Percentiles rank a stretch among this genome's conserved stretches.
Evolutionary conservation across 2,797 vertebrate genomes (phyloP).

Genomic region (Lutra lutra): DNA sequence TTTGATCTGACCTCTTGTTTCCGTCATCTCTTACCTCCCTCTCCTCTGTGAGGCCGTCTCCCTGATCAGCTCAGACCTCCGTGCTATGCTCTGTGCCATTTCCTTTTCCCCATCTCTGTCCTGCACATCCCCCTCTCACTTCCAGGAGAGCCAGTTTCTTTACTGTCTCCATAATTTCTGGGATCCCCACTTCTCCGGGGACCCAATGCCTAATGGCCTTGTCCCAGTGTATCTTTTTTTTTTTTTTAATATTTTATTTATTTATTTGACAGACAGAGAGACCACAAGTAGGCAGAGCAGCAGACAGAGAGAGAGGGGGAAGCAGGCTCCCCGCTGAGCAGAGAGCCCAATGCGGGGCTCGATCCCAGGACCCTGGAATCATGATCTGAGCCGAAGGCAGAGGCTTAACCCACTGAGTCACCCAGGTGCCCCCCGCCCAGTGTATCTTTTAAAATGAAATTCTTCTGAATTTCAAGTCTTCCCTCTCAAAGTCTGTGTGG

Average conservation of each 20-base stretch:
- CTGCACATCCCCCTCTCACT: background rate
- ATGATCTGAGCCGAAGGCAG: too few species aligned
- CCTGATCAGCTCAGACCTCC: background rate
- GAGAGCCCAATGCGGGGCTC: too few species aligned
- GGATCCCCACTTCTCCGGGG: background rate
- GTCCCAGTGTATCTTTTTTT: background rate
- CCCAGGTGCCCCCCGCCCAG: background rate
- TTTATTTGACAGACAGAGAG: too few species aligned
- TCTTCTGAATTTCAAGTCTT: background rate
- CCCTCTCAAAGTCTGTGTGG: background rate
- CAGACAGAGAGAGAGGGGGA: too few species aligned
- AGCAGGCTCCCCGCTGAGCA: too few species aligned
- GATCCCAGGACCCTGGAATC: too few species aligned
- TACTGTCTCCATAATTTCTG: background rate
- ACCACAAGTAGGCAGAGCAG: too few species aligned
- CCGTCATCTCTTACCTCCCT: background rate
- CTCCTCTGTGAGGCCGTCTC: background rate
- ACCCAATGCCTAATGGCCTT: too few species aligned
- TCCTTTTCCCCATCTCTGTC: background rate
- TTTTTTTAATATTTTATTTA: too few species aligned
- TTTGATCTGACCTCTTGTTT: background rate
- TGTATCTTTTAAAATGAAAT: slow-evolving; percentile 19
- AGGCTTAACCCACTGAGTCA: too few species aligned
- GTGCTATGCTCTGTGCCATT: background rate
- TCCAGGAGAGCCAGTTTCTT: background rate